Base-by-base conservation (phyloP, 2,888 invertebrate genomes). In the Trilocha varians region DNA sequence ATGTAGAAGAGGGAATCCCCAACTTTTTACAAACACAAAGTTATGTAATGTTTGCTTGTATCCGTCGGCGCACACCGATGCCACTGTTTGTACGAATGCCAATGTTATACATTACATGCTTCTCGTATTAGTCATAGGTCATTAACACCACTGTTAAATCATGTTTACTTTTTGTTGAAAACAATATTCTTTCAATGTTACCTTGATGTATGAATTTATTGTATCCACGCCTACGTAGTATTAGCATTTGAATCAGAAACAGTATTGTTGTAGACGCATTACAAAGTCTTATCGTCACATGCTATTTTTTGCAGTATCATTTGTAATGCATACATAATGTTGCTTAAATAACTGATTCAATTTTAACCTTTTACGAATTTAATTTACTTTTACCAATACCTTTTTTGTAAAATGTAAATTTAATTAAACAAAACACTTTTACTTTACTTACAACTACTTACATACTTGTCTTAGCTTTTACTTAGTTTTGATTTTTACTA, bases 21-120 rank as follows among this genome's bases (percentile, higher is more conserved):
- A 82, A 83, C 78, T 84, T 85, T 85, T 85, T 85, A 85, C 83
- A 77, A 83, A 85, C 85, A 84, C 84, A 84, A 82, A 84, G 82
- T 85, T 85, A 84, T 85, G 84, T 84, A 84, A 84, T 80, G 82
- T 82, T 80, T 82, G 78, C 72, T 74, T 71, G 80, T 76, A 79
- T 77, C 78, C 79, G 80, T 70, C 75, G 72, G 65, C 74, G 69
- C 70, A 66, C 68, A 66, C 66, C 53, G 61, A 58, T 65, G 72
- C 77, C 65, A 69, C 79, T 70, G 75, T 78, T 78, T 78, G 76
- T 77, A 74, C 66, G 76, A 78, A 77, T 82, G 75, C 78, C 80
- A 79, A 80, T 80, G 78, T 77, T 78, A 77, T 77, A 79, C 73
- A 73, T 78, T 77, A 71, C 73, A 70, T 67, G 70, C 73, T 68